Evolutionary conservation across 2,113 vertebrate species (phyloP), one percentile per base, ranked within the genome.

Genomic region (Phaethornis superciliosus): DNA sequence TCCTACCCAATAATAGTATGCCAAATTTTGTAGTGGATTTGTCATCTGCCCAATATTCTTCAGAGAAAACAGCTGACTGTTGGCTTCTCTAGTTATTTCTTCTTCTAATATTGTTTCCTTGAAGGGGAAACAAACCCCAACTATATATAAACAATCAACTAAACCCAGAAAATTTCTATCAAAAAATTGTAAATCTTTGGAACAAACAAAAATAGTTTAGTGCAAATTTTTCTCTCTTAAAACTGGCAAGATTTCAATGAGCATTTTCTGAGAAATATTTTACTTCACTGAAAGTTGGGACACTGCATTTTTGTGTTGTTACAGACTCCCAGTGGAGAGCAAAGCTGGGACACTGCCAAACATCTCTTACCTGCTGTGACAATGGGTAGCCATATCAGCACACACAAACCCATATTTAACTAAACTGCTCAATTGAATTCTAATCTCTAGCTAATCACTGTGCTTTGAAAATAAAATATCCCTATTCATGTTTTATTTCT

Each of bases 341-440:
- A 82, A 85, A 89, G 47, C 87, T 94, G 91, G 96, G 95, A 94
- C 95, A 64, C 59, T 92, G 93, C 93, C 95, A 95, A 88, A 59
- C 63, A 59, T 92, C 93, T 91, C 74, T 54, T 95, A 94, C 93
- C 95, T 95, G 84, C 93, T 87, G 87, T 80, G 94, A 96, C 94
- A 95, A 94, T 93, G 74, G 93, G 86, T 81, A 95, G 63, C 93
- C 13, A 0, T 94, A 91, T 94, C 95, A 94, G 90, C 75, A 55
- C 71, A 77, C 71, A 94, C 81, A 93, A 94, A 91, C 93, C 59
- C 63, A 24, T 85, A 92, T 88, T 95, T 91, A 94, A 91, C 86
- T 72, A 68, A 96, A 87, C 63, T 77, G 59, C 77, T 96, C 91
- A 95, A 95, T 94, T 95, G 76, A 95, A 94, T 95, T 97, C 93